These are phyloP conservation scores for Lithophane semibrunnea DNA, from an alignment of 2,888 invertebrate genomes.

Conservation along the genomic window DNA sequence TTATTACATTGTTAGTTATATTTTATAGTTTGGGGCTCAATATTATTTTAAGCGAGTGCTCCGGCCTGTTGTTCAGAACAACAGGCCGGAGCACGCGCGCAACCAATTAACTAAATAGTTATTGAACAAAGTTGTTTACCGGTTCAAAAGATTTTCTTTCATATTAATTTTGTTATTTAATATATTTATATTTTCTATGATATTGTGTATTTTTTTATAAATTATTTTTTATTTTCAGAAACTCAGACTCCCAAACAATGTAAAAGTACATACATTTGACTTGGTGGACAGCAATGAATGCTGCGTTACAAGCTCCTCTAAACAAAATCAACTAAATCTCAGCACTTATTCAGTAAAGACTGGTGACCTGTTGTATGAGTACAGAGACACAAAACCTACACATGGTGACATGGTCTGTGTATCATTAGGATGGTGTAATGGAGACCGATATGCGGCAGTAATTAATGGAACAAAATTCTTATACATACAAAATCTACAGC, in stretches of 20 bases:
- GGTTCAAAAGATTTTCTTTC: not conserved
- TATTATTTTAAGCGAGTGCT: not conserved
- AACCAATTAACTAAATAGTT: too few species aligned
- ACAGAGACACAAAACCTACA: constrained; percentile 58
- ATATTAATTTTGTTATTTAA: not conserved
- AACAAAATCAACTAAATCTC: constrained; percentile 65
- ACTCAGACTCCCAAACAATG: constrained; percentile 73
- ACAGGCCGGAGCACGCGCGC: too few species aligned
- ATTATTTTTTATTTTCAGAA: constrained; percentile 71
- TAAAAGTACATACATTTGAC: constrained; percentile 81
- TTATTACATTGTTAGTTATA: not conserved
- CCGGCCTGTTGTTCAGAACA: too few species aligned
- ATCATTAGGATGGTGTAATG: constrained; percentile 82
- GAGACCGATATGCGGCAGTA: constrained; percentile 83
- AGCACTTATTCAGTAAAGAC: constrained; percentile 78
- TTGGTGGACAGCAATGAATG: constrained; percentile 82
- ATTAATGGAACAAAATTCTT: constrained; percentile 82
- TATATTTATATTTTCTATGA: not conserved
- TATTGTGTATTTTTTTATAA: not conserved
- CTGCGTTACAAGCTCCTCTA: constrained; percentile 73
- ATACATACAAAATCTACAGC: constrained; percentile 81
- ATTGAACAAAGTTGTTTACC: too few species aligned
- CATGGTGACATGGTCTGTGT: constrained; percentile 74
- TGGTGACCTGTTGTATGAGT: constrained; percentile 76
- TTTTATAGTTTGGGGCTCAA: not conserved